These are phyloP conservation scores for Tamandua tetradactyla DNA, from an alignment of 2,797 vertebrate species.

Conservation along the genomic window DNA sequence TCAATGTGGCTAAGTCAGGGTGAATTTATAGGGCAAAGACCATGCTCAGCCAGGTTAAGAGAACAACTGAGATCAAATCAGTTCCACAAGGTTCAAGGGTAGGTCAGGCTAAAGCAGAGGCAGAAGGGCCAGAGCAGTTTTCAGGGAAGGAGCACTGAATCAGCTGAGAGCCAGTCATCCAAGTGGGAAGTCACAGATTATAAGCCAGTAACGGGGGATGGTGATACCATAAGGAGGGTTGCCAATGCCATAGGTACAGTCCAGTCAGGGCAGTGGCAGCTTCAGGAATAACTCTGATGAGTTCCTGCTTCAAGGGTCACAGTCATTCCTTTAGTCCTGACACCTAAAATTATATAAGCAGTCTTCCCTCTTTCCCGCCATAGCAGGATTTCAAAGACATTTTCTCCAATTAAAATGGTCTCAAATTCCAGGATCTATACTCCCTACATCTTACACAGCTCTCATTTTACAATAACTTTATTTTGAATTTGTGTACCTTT, in stretches of 20 bases:
- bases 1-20: background rate
- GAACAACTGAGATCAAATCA: background rate
- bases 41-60: background rate
- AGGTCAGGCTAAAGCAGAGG: background rate
- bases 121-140: background rate
- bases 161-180: background rate
- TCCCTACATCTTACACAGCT: background rate
- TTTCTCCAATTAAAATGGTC: background rate
- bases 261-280: background rate
- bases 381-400: background rate
- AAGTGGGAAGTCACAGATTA: background rate
- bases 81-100: background rate
- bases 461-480: conserved; percentile 1
- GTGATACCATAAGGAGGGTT: background rate
- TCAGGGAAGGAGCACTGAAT: fast-evolving
- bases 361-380: background rate
- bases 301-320: background rate
- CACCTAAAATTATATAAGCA: background rate
- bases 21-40: background rate
- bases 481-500: background rate
- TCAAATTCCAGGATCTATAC: background rate
- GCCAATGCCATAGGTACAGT: too few species aligned
- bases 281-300: background rate
- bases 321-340: background rate
- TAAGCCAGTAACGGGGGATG: too few species aligned